These are phyloP conservation scores for Bacillus rossius DNA, from an alignment of 1,140 invertebrate genomes.

Conservation along the genomic window DNA sequence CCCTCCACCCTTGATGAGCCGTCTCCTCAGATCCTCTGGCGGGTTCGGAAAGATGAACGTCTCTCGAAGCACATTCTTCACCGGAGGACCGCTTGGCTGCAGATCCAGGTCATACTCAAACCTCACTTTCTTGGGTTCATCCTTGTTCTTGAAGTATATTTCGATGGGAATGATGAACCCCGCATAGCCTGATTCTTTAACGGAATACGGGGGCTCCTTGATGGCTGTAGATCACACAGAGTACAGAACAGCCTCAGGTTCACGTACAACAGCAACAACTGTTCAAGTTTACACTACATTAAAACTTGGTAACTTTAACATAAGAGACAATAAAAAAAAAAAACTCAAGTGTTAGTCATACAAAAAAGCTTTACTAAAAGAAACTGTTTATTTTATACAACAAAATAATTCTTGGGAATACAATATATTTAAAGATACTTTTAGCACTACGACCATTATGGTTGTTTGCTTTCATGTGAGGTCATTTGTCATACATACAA, in stretches of 20 bases:
- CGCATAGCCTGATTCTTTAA: constrained; percentile 92
- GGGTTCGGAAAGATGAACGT: constrained; percentile 79
- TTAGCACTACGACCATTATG: too few species aligned
- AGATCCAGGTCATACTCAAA: constrained; percentile 86
- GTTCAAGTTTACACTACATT: too few species aligned
- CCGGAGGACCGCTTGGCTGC: constrained; percentile 62
- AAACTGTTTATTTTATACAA: too few species aligned
- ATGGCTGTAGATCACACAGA: constrained; percentile 54
- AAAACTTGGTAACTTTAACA: too few species aligned
- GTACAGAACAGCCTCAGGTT: constrained; percentile 19
- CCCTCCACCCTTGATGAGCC: constrained; percentile 84
- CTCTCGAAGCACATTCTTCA: constrained; percentile 58
- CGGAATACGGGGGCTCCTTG: constrained; percentile 86
- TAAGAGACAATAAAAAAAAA: too few species aligned
- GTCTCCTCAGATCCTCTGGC: constrained; percentile 81
- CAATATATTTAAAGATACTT: too few species aligned
- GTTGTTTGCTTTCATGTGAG: too few species aligned
- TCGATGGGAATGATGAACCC: constrained; percentile 88
- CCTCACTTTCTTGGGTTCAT: constrained; percentile 81
- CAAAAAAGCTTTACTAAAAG: too few species aligned
- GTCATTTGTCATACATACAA: too few species aligned
- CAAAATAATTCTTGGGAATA: too few species aligned
- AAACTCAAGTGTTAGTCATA: too few species aligned
- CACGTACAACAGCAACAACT: too few species aligned
- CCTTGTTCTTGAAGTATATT: constrained; percentile 85